A percentile compares a stretch with the other conserved stretches of the same genome.
These are phyloP conservation scores for Oncopodura yosiiana DNA, from an alignment of 1,140 invertebrate genomes.

Conservation along the genomic window DNA sequence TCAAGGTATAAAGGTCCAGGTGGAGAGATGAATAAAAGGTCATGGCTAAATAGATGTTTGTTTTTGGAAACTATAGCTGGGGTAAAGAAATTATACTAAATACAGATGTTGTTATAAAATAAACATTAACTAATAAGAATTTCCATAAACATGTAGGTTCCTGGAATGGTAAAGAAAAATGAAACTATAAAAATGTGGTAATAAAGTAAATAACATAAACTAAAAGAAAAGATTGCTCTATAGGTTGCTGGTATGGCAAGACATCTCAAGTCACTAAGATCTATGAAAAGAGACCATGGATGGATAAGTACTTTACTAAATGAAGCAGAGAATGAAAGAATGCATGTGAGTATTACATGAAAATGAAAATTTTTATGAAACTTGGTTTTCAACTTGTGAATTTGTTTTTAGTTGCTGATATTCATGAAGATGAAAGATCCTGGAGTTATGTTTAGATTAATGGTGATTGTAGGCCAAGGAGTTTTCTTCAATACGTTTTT, in stretches of 20 bases:
- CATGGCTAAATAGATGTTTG: slow-evolving; percentile 18
- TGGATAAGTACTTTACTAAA: slow-evolving; percentile 45
- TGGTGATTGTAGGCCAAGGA: slow-evolving; percentile 40
- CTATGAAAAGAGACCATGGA: slow-evolving; percentile 41
- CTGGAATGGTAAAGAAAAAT: too few relatives aligned
- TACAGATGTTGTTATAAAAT: too few relatives aligned
- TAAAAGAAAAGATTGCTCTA: too few relatives aligned
- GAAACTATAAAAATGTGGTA: too few relatives aligned
- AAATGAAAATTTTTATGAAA: too few relatives aligned
- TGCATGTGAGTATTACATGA: too few relatives aligned
- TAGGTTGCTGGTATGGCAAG: slow-evolving; percentile 39
- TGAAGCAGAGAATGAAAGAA: slow-evolving; percentile 45
- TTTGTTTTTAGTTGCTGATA: too few relatives aligned
- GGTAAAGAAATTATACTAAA: too few relatives aligned
- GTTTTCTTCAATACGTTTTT: slow-evolving; percentile 41
- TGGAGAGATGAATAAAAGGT: slow-evolving; percentile 17
- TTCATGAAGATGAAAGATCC: slow-evolving; percentile 41
- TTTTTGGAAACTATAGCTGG: slow-evolving; percentile 22
- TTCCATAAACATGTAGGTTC: too few relatives aligned
- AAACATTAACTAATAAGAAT: too few relatives aligned
- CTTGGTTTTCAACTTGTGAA: too few relatives aligned
- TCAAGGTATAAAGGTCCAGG: slow-evolving; percentile 24
- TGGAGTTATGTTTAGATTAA: slow-evolving; percentile 37
- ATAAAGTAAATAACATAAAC: too few relatives aligned
- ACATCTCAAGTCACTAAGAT: slow-evolving; percentile 40